A percentile compares a stretch with the other conserved stretches of the same genome.
Evolutionary conservation across 2,888 invertebrate genomes (phyloP).

Genomic region (Hemistola chrysoprasaria): DNA sequence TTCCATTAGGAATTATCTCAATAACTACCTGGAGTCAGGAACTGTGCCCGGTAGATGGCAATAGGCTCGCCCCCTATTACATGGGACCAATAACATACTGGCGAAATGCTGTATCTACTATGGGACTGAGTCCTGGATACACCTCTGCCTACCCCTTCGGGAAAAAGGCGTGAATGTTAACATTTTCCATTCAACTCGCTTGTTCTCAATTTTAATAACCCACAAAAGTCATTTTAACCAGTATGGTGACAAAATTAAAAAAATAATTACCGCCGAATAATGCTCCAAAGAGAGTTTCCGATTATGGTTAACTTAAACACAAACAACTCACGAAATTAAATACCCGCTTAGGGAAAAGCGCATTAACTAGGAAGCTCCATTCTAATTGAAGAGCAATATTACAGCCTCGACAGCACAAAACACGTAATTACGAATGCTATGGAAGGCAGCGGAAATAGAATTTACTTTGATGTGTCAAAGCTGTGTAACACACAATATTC

Average conservation of each 20-base stretch:
- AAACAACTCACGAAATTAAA: constrained; percentile 22
- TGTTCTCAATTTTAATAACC: no score
- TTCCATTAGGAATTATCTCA: no score
- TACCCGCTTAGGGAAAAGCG: constrained; percentile 19
- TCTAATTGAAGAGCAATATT: constrained; percentile 23
- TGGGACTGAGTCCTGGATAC: no score
- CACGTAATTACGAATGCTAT: constrained; percentile 38
- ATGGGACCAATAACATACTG: no score
- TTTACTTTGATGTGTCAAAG: constrained; percentile 55
- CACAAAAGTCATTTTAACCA: no score
- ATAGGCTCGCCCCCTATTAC: no score
- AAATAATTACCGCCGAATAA: constrained; percentile 1
- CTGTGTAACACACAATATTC: constrained; percentile 36
- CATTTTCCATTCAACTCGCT: no score
- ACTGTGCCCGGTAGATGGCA: no score
- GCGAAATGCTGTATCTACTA: no score
- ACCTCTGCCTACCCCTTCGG: no score
- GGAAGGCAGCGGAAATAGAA: constrained; percentile 39
- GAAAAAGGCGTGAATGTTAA: no score
- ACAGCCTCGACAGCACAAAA: constrained; percentile 23
- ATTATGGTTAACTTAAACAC: constrained; percentile 16
- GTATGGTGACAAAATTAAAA: background rate
- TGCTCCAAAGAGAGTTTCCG: background rate
- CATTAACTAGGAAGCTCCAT: constrained; percentile 18
- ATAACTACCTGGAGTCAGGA: no score